phyloP scores from a whole-genome alignment of 2,113 vertebrate species.

The Syngnathus scovelli region DNA sequence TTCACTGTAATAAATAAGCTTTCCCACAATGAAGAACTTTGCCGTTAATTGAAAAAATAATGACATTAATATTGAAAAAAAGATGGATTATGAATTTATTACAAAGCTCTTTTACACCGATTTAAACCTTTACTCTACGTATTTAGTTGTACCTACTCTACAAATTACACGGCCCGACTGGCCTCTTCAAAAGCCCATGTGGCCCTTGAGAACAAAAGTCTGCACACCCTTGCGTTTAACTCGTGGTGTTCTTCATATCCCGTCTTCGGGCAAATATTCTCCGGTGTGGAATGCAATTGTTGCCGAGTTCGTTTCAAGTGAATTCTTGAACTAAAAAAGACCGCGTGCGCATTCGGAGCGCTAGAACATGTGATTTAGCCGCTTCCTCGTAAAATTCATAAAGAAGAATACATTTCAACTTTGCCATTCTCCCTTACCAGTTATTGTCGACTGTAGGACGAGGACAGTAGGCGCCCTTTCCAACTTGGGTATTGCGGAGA shows the following conservation, averaged over 20 bases:
- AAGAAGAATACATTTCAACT: neutral
- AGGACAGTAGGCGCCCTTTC: neutral
- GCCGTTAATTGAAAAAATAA: no score
- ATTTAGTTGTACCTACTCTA: neutral
- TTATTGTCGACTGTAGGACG: neutral
- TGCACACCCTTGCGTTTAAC: neutral
- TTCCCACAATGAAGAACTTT: no score
- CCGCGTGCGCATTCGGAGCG: neutral
- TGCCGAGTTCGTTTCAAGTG: neutral
- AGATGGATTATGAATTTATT: neutral
- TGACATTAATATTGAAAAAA: no score
- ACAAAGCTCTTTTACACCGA: neutral
- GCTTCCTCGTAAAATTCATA: neutral
- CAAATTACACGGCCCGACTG: neutral
- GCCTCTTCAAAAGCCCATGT: neutral
- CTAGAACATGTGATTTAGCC: neutral
- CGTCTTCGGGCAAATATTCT: neutral
- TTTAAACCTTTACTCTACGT: neutral
- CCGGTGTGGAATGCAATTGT: neutral
- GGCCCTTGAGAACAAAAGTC: neutral
- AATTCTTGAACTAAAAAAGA: neutral
- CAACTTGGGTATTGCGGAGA: neutral
- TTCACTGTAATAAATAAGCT: neutral
- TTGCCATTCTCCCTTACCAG: neutral
- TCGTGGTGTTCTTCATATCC: neutral